Conservation (phyloP, 2,888 invertebrate genomes). For the Erebia palarica region DNA sequence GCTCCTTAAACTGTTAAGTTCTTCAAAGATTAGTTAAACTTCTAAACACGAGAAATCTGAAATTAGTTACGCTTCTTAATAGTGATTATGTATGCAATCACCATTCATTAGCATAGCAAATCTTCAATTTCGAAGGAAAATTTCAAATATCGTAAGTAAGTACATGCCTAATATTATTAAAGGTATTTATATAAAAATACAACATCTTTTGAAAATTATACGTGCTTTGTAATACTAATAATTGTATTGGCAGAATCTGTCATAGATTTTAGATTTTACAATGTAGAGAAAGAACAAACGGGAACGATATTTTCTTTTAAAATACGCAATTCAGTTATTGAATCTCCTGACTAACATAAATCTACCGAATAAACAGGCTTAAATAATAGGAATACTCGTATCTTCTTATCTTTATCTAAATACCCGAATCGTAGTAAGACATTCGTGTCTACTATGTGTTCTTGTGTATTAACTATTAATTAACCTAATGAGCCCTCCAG, state of each 20-base stretch:
- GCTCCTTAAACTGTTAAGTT: conserved; percentile 33
- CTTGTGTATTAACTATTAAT: not conserved
- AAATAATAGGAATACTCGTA: not conserved
- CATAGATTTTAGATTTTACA: too few relatives aligned
- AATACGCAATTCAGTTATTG: too few relatives aligned
- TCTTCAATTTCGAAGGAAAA: not conserved
- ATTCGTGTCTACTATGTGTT: not conserved
- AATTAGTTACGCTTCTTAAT: conserved; percentile 33
- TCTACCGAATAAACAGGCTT: conserved; percentile 1
- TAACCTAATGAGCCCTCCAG: not conserved
- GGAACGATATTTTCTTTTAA: not conserved
- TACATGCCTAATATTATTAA: too few relatives aligned
- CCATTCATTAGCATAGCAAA: conserved; percentile 7
- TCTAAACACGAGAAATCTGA: conserved; percentile 30
- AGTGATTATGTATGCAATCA: conserved; percentile 5
- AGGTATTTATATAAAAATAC: too few relatives aligned
- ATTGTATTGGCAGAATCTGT: too few relatives aligned
- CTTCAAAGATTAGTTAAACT: conserved; percentile 32
- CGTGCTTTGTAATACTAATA: too few relatives aligned
- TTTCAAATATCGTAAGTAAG: not conserved
- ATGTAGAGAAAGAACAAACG: too few relatives aligned
- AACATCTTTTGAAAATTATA: too few relatives aligned
- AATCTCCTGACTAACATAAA: not conserved
- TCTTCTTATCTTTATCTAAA: conserved; percentile 12
- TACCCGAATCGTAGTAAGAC: conserved; percentile 6